Evolutionary conservation across 2,113 vertebrate species (phyloP).

Genomic region (Rallus limicola): DNA sequence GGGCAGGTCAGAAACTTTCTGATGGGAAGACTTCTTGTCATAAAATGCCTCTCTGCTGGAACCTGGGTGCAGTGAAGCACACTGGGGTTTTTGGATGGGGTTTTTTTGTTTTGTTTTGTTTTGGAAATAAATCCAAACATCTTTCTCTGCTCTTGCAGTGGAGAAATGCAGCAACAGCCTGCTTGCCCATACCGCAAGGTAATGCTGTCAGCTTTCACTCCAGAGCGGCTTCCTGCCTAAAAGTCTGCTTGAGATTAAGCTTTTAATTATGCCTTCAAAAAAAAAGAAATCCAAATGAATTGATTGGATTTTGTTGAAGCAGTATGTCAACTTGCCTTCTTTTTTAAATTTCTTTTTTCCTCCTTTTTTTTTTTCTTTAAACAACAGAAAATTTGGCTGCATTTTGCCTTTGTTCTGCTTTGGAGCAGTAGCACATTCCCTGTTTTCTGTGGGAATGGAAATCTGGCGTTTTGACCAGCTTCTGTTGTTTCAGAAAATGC

Average conservation of each 20-base stretch:
- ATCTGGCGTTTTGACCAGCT: not conserved
- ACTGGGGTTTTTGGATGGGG: not conserved
- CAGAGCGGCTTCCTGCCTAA: not conserved
- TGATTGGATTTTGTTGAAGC: not conserved
- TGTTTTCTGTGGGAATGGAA: not conserved
- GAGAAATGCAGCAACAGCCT: not conserved
- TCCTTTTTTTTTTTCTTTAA: not conserved
- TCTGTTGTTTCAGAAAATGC: slow-evolving; percentile 27
- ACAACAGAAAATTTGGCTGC: not conserved
- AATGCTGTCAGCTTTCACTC: not conserved
- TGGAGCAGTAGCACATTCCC: slow-evolving; percentile 14
- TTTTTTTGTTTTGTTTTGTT: not conserved
- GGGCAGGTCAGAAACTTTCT: not conserved
- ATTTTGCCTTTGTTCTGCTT: slow-evolving; percentile 6
- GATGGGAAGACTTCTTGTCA: not conserved
- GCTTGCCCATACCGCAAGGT: not conserved
- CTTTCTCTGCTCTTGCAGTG: not conserved
- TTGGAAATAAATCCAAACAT: not conserved
- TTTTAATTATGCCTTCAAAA: not conserved
- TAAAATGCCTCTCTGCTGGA: not conserved
- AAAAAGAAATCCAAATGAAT: not conserved
- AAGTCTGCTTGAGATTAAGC: not conserved
- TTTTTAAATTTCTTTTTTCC: not conserved
- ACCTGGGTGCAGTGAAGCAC: not conserved
- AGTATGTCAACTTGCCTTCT: not conserved